Evolutionary conservation across 2,888 invertebrate genomes (phyloP).

Genomic region (Anoncus sp.): DNA sequence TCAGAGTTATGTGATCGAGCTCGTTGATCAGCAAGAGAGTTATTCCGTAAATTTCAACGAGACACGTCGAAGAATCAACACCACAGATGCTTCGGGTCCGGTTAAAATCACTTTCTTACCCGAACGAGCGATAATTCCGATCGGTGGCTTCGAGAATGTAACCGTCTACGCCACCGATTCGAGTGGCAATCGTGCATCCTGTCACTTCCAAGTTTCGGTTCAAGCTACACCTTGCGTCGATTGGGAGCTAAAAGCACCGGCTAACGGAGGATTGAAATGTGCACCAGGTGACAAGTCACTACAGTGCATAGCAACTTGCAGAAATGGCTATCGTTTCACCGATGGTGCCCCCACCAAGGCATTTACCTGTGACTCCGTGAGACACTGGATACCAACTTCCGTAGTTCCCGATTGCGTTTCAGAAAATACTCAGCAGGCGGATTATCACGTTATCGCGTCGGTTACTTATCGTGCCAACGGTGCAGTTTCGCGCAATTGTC

Average conservation of each 20-base stretch:
- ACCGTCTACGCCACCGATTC: slow-evolving; percentile 95
- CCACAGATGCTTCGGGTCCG: slow-evolving; percentile 94
- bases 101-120: slow-evolving; percentile 91
- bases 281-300: slow-evolving; percentile 92
- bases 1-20: slow-evolving; percentile 96
- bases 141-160: slow-evolving; percentile 95
- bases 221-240: slow-evolving; percentile 97
- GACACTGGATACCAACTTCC: slow-evolving; percentile 93
- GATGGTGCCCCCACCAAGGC: slow-evolving; percentile 95
- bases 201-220: slow-evolving; percentile 97
- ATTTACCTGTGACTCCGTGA: slow-evolving; percentile 92
- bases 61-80: slow-evolving; percentile 92
- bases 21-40: slow-evolving; percentile 95
- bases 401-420: slow-evolving; percentile 98
- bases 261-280: slow-evolving; percentile 95
- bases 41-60: slow-evolving; percentile 97
- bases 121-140: slow-evolving; percentile 92
- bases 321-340: slow-evolving; percentile 94
- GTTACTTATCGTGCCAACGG: slow-evolving; percentile 95
- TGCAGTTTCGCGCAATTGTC: slow-evolving; percentile 93
- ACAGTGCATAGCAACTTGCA: slow-evolving; percentile 96
- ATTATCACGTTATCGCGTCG: slow-evolving; percentile 94
- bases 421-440: slow-evolving; percentile 97
- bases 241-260: slow-evolving; percentile 96
- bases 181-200: slow-evolving; percentile 94